Evolutionary conservation across 2,888 invertebrate genomes (phyloP), one percentile per base, ranked within the genome.

Genomic region (Orthosia cruda): DNA sequence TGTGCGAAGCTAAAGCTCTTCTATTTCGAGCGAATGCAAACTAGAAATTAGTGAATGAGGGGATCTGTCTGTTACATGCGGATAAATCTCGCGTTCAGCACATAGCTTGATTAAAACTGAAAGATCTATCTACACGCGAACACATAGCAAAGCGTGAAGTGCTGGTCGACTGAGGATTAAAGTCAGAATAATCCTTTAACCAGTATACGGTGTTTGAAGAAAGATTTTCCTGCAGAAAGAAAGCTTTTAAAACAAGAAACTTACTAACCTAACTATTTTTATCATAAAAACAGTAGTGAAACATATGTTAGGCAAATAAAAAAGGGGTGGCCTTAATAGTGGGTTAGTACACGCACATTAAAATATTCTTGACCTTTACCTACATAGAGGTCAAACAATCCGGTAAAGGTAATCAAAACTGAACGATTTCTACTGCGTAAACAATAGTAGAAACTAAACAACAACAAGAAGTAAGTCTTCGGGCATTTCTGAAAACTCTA

Each of bases 21-120:
- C 47, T 67, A 52, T 68, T 66, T 52, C 50, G 32, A 49, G 26
- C 59, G 75, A 63, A 73, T 55, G 72, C 71, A 71, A 80, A 77
- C 67, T 77, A 80, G 64, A 85, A 77, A 74, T 83, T 74, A 83
- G 75, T 72, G 71, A 68, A 77, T 67, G 64, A 55, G 68, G 67
- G 70, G 69, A 78, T 83, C 67, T 66, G 78, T 74, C 71, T 66
- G 83, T 71, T 52, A 57, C 65, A 69, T 68, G 45, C 72, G 70
- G 71, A 73, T 55, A 71, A 76, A 77, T 55, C 63, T 50, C 54
- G 57, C 71, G 40, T 61, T 59, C 67, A 68, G 69, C 68, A 57
- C 67, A 57, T 32, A 57, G 69, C 73, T 81, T 83, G 81, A 85
- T 85, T 86, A 83, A 80, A 71, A 83, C 73, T 73, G 74, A 85